Evolutionary conservation across 2,888 invertebrate species (phyloP).

Genomic region (Drosophila borborema): DNA sequence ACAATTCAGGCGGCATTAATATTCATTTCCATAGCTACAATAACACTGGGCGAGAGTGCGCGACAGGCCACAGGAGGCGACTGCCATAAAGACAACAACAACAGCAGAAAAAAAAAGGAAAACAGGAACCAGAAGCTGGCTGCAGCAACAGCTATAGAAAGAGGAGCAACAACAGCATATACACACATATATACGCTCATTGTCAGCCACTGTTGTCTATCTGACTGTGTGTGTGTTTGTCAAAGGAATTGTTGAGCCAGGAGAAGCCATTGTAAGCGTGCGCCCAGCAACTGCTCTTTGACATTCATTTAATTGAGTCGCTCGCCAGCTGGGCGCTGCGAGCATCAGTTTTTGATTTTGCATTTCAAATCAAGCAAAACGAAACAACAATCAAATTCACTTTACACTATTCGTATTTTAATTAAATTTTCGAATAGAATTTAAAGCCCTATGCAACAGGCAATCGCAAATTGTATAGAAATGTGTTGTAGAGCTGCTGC

Average conservation of each 20-base stretch:
- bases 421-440: slow-evolving; percentile 52
- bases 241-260: slow-evolving; percentile 77
- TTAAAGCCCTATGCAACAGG: slow-evolving; percentile 50
- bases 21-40: slow-evolving; percentile 80
- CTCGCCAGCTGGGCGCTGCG: slow-evolving; percentile 30
- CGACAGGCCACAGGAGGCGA: slow-evolving; percentile 65
- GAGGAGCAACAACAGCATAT: slow-evolving; percentile 16
- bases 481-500: background rate
- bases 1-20: slow-evolving; percentile 73
- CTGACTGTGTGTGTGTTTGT: slow-evolving; percentile 26
- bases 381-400: slow-evolving; percentile 21
- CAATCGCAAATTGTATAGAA: slow-evolving; percentile 25
- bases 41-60: slow-evolving; percentile 47
- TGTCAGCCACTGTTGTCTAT: slow-evolving; percentile 29
- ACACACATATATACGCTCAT: slow-evolving; percentile 24
- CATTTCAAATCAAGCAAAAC: slow-evolving; percentile 71
- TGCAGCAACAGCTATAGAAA: slow-evolving; percentile 4
- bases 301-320: slow-evolving; percentile 79
- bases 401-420: slow-evolving; percentile 24
- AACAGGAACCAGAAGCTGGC: slow-evolving; percentile 5
- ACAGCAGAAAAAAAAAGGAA: background rate
- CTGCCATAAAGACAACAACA: slow-evolving; percentile 62
- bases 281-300: slow-evolving; percentile 58
- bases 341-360: slow-evolving; percentile 59
- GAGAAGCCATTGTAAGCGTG: slow-evolving; percentile 43